Percentiles rank a stretch among this genome's conserved stretches.
These are phyloP conservation scores for Pocillopora meandrina DNA, from an alignment of 92 coral and sea anemone genomes.

Conservation along the genomic window DNA sequence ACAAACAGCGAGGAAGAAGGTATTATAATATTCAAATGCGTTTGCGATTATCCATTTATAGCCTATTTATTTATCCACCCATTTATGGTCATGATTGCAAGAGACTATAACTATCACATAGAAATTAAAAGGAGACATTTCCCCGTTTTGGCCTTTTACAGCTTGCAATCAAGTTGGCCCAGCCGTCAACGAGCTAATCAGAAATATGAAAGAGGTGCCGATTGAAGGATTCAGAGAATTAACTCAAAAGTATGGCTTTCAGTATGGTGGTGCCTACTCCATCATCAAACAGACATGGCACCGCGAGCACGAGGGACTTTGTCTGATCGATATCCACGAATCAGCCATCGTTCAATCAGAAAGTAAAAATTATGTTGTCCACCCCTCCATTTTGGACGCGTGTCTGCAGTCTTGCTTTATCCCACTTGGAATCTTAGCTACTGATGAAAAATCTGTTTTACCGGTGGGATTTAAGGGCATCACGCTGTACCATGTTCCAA, in stretches of 20 bases:
- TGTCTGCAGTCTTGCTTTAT: conserved; percentile 80
- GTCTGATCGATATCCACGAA: conserved; percentile 55
- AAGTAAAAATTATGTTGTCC: conserved; percentile 62
- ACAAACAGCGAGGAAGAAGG: not conserved
- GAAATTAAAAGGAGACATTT: too few relatives aligned
- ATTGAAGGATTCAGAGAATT: conserved; percentile 52
- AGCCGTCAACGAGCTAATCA: conserved; percentile 31
- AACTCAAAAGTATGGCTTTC: conserved; percentile 65
- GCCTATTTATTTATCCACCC: too few relatives aligned
- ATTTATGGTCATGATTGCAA: too few relatives aligned
- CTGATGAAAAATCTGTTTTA: conserved; percentile 33
- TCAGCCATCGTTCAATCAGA: conserved; percentile 22
- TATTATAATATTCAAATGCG: not conserved
- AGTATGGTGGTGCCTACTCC: conserved; percentile 76
- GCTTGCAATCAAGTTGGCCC: conserved; percentile 1
- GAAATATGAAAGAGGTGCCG: conserved; percentile 57
- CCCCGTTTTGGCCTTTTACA: not conserved
- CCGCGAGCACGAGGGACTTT: conserved; percentile 63
- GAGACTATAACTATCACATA: too few relatives aligned
- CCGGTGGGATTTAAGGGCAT: conserved; percentile 43
- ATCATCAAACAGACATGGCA: conserved; percentile 74
- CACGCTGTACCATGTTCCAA: conserved; percentile 2
- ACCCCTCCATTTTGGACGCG: conserved; percentile 89
- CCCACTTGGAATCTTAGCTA: conserved; percentile 1
- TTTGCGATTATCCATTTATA: too few relatives aligned